A percentile compares a stretch with the other conserved stretches of the same genome.
phyloP scores from a whole-genome alignment of 2,113 vertebrate genomes.

The Jacana jacana region DNA sequence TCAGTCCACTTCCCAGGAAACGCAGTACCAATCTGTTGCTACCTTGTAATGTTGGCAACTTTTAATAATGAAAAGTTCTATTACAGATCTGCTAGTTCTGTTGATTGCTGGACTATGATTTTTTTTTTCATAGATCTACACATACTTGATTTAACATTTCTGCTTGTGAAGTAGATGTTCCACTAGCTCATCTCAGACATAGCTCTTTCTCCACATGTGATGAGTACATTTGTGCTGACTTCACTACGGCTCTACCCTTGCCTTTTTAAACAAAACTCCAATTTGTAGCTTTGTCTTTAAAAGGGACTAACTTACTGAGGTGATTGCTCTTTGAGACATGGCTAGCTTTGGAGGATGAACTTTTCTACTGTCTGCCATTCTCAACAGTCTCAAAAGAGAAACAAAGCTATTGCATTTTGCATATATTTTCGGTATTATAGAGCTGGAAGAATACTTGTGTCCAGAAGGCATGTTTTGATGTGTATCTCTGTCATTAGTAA shows the following conservation, averaged over 20 bases:
- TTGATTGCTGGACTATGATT: not conserved
- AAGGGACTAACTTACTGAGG: not conserved
- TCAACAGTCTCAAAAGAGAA: not conserved
- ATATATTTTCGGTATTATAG: not conserved
- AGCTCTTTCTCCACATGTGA: not conserved
- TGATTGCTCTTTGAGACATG: not conserved
- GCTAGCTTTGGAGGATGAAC: not conserved
- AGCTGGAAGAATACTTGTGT: not conserved
- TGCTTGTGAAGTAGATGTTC: not conserved
- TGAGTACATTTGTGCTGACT: not conserved
- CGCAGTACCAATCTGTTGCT: not conserved
- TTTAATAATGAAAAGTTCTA: not conserved
- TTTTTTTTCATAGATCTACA: not conserved
- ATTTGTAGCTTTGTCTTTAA: not conserved
- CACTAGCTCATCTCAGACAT: not conserved
- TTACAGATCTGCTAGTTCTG: not conserved
- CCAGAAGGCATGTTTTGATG: conserved; percentile 4
- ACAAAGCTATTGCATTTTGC: not conserved
- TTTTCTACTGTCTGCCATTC: not conserved
- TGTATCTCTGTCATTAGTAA: not conserved
- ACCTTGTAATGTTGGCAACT: not conserved
- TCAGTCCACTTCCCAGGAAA: not conserved
- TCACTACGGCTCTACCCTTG: not conserved
- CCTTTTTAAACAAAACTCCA: not conserved
- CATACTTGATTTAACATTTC: not conserved